Evolutionary conservation across 2,888 invertebrate genomes (phyloP).

Genomic region (Clistopyga incitator): DNA sequence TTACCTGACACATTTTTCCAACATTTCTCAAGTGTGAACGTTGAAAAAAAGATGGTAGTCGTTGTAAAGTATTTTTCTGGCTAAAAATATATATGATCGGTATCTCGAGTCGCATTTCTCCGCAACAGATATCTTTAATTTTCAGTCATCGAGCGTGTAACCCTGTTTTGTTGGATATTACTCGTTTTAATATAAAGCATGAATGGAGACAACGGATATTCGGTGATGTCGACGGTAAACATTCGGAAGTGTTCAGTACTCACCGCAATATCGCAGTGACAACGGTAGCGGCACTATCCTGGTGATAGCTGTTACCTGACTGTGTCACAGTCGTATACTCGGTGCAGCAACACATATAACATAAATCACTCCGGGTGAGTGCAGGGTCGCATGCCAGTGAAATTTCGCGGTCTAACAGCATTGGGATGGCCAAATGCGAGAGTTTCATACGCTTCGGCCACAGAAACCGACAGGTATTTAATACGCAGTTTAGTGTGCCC

Average conservation of each 20-base stretch:
- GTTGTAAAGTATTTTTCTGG: too few species aligned
- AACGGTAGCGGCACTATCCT: neutral
- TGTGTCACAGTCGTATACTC: constrained; percentile 9
- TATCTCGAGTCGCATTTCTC: too few species aligned
- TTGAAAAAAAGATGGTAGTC: too few species aligned
- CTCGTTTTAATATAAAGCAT: neutral
- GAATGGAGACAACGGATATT: neutral
- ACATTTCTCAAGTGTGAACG: too few species aligned
- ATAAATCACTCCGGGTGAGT: constrained; percentile 38
- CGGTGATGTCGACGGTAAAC: neutral
- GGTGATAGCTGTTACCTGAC: constrained; percentile 15
- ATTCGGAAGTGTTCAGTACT: neutral
- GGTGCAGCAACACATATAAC: constrained; percentile 27
- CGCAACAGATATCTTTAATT: neutral
- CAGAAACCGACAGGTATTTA: constrained; percentile 47
- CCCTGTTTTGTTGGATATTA: neutral
- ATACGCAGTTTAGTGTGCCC: constrained; percentile 2
- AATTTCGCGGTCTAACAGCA: constrained; percentile 46
- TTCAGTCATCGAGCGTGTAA: neutral
- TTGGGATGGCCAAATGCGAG: constrained; percentile 27
- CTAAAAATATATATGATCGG: too few species aligned
- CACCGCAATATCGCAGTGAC: neutral
- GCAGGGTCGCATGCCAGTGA: constrained; percentile 22
- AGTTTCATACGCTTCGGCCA: constrained; percentile 37
- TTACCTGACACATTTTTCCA: too few species aligned